Evolutionary conservation across 2,797 vertebrate genomes (phyloP).

Genomic region (Pseudomugil tenellus): DNA sequence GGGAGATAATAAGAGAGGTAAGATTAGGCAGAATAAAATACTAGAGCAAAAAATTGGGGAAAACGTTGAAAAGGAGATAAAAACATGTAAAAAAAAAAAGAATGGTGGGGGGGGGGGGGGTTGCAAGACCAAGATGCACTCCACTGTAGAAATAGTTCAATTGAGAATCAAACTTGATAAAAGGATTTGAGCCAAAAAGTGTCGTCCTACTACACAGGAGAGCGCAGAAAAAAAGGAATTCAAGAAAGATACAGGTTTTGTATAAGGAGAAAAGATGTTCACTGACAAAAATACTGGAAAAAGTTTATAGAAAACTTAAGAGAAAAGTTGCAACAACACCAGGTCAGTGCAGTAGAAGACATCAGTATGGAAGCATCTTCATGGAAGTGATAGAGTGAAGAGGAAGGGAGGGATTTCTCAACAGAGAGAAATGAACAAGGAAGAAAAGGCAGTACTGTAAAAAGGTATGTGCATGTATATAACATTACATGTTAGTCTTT

Average conservation of each 20-base stretch:
- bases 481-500: constrained; percentile 15
- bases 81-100: constrained; percentile 58
- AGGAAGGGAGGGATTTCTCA: constrained; percentile 1
- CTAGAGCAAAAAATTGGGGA: constrained; percentile 39
- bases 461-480: constrained; percentile 21
- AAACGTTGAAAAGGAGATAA: constrained; percentile 54
- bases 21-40: constrained; percentile 63
- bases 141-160: constrained; percentile 60
- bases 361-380: constrained; percentile 28
- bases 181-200: constrained; percentile 52
- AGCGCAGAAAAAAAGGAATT: constrained; percentile 35
- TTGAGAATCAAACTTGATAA: constrained; percentile 68
- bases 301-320: constrained; percentile 24
- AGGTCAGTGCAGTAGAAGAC: constrained; percentile 34
- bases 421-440: constrained; percentile 15
- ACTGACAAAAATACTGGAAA: constrained; percentile 19
- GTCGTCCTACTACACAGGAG: constrained; percentile 46
- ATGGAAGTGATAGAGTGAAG: constrained; percentile 30
- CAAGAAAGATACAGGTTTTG: constrained; percentile 38
- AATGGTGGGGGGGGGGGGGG: constrained; percentile 20
- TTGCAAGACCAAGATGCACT: constrained; percentile 40
- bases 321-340: constrained; percentile 9
- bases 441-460: constrained; percentile 8
- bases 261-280: constrained; percentile 23
- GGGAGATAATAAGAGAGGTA: constrained; percentile 53